Base-by-base conservation (phyloP, 1,140 invertebrate species). In the Meloidogyne floridensis region DNA sequence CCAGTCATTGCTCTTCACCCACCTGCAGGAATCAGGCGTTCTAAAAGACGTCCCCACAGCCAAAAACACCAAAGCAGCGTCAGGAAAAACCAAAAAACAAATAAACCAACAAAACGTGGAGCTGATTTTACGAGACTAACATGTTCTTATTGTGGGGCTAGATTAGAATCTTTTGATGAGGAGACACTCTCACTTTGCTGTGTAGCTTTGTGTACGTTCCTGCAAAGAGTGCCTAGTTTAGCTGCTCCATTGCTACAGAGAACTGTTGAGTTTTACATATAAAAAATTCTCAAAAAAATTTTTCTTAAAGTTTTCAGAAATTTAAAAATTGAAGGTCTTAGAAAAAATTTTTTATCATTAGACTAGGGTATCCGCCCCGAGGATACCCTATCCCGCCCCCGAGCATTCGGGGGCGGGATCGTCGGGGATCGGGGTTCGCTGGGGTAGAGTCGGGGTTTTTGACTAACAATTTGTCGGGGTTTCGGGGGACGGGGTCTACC, bases 101-200 rank as follows among this genome's bases (percentile, higher is more conserved):
- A 83, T 83, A 70, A 56, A 20, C 86, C 81, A 82, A 81, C 86
- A 74, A 83, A 84, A 65, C 59, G 59, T n/a, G 59, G 59, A n/a
- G 82, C 85, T 53, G 78, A 85, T 93, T 94, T 81, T 94, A 94
- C 87, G 93, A 93, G 3, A 94, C 82, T 91, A 59, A 83, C 90
- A 15, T 93, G 92, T 85, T 85, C 88, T 11, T 90, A 91, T 82
- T 93, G 92, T 87, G 90, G 90, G 84, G 95, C 70, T 92, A 69
- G 54, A 11, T 18, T 94, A 84, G 96, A 99, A 92, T 94, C 96
- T 88, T 99, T 98, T 90, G 95, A 94, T 84, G 96, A 99, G 90
- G 96, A 99, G 90, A 97, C 98, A 90, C 92, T 99, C 59, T 96
- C 95, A 0, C 92, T 98, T 43, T 95, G 96, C 88, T 95, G 99